Evolutionary conservation across 1,140 invertebrate genomes (phyloP), one percentile per base, ranked within the genome.

Genomic region (Hypsibius dujardini): DNA sequence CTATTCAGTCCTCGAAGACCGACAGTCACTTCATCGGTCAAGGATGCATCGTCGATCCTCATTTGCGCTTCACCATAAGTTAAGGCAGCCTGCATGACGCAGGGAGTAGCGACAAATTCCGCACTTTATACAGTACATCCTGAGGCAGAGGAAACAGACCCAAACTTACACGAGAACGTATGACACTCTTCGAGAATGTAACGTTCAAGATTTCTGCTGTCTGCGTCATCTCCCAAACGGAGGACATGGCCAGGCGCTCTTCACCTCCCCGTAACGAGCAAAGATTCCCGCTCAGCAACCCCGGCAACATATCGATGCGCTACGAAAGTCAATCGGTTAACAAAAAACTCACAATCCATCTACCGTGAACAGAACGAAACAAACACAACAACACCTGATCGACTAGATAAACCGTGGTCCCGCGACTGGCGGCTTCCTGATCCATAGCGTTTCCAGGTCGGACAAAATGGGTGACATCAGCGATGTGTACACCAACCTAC

Each of bases 41-140:
- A 85, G 0, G 78, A 81, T 1, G 80, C 75, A 75, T 95, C 91
- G 78, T 98, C 93, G 71, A 97, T 96, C 72, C 85, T 87, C 62
- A 90, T 80, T 79, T 98, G 95, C 1, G 94, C 95, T 80, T 96
- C 88, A 75, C 90, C 90, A 78, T 98, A 98, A 1, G 92, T 97
- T 84, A 97, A 86, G 1, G 93, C 90, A 69, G 85, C 85, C 77
- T 87, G 84, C 0, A 90, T 91, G 77, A 28, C 40, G 15, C 40
- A 70, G 12, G 1, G 3, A 73, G 45, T 59, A 60, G 7, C 15
- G 28, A 69, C 7, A 46, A 69, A 40, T 42, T 42, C 28, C 28
- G 7, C 28, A 12, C 7, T 28, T 15, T 12, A 42, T 7, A 46
- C 40, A 69, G 28, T 12, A 7, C 7, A 69, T 69, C 7, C 3